Percentiles rank a stretch among this genome's conserved stretches.
Conservation (phyloP, 2,888 invertebrate species). For the Amblyjoppa fuscipennis region DNA sequence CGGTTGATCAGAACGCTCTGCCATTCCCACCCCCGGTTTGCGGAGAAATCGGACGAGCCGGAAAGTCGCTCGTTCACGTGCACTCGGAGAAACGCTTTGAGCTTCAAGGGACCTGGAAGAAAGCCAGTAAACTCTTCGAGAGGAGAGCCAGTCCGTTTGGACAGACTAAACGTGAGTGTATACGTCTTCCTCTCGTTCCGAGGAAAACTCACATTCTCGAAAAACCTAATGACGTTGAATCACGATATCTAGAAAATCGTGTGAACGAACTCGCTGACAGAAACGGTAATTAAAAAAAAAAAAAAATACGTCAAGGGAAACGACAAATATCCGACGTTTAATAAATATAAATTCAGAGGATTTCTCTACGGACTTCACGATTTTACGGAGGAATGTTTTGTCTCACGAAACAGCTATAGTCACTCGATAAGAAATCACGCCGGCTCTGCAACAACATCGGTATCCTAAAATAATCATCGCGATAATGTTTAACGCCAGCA, state of each 20-base stretch:
- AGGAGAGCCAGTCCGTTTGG: slow-evolving; percentile 11
- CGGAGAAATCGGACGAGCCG: neutral
- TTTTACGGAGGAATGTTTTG: too few species aligned
- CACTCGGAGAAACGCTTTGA: slow-evolving; percentile 47
- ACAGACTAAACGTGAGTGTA: slow-evolving; percentile 32
- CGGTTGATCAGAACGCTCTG: slow-evolving; percentile 26
- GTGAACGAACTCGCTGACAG: slow-evolving; percentile 76
- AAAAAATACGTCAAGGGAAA: neutral
- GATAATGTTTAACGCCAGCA: neutral
- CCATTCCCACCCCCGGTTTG: slow-evolving; percentile 22
- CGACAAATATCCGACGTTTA: neutral
- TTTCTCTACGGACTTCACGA: too few species aligned
- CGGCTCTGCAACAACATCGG: neutral
- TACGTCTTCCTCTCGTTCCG: slow-evolving; percentile 50
- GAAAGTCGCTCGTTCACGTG: slow-evolving; percentile 22
- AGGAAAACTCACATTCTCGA: slow-evolving; percentile 33
- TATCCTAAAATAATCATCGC: neutral
- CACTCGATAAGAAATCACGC: neutral
- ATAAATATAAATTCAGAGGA: too few species aligned
- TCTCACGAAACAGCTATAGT: neutral
- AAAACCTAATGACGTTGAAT: slow-evolving; percentile 73
- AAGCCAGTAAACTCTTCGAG: slow-evolving; percentile 56
- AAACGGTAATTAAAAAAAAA: slow-evolving; percentile 2
- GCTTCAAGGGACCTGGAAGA: slow-evolving; percentile 56
- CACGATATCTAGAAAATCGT: slow-evolving; percentile 76